Evolutionary conservation across 1,140 invertebrate species (phyloP).

Genomic region (Hetaerina americana): DNA sequence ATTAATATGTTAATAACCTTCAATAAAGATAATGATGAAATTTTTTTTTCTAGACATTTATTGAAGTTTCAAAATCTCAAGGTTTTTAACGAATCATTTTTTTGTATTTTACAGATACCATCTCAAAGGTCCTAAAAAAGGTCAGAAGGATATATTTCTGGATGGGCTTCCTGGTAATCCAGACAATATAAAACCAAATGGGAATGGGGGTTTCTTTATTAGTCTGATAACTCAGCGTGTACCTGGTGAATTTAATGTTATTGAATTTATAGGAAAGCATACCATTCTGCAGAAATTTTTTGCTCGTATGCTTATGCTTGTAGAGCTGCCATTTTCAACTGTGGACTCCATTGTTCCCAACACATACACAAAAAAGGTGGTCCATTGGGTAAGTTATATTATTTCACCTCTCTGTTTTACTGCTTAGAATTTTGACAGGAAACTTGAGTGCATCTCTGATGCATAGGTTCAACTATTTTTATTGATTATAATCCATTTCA

Average conservation of each 20-base stretch:
- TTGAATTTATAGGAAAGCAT: constrained; percentile 36
- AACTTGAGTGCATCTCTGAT: too few species aligned
- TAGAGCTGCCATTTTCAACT: constrained; percentile 43
- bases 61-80: too few species aligned
- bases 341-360: constrained; percentile 43
- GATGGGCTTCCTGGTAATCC: constrained; percentile 64
- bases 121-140: constrained; percentile 56
- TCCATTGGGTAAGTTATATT: constrained; percentile 37
- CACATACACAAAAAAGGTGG: constrained; percentile 34
- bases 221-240: constrained; percentile 38
- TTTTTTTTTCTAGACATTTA: too few species aligned
- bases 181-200: constrained; percentile 62
- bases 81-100: too few species aligned
- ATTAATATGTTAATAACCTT: too few species aligned
- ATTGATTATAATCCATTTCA: constrained; percentile 7
- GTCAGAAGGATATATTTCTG: constrained; percentile 57
- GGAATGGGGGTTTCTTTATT: constrained; percentile 51
- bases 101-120: constrained; percentile 51
- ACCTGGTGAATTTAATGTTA: constrained; percentile 32
- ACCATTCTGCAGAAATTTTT: constrained; percentile 46
- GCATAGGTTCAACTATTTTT: too few species aligned
- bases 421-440: too few species aligned
- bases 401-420: neutral
- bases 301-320: constrained; percentile 32
- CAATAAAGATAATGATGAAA: too few species aligned